phyloP scores from a whole-genome alignment of 2,888 invertebrate genomes.

The Ophioninae sp. region DNA sequence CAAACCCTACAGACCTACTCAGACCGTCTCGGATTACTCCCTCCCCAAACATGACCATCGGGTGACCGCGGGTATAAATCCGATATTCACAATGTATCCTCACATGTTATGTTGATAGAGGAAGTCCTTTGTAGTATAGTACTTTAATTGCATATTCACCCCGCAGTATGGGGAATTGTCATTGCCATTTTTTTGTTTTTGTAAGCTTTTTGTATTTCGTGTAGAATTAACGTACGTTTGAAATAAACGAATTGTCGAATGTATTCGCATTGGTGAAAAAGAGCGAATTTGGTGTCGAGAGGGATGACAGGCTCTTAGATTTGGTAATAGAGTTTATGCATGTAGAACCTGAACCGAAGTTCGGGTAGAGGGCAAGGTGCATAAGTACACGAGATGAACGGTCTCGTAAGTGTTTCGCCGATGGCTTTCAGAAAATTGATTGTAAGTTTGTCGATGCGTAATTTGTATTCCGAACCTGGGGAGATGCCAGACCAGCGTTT shows the following conservation, averaged over 20 bases:
- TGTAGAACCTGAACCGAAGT: background rate
- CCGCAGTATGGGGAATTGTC: too few species aligned
- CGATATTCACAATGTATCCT: too few species aligned
- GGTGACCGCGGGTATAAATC: too few species aligned
- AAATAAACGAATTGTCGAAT: background rate
- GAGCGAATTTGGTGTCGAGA: background rate
- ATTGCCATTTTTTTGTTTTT: background rate
- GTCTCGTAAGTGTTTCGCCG: slow-evolving; percentile 66
- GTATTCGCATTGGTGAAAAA: background rate
- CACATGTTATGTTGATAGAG: too few species aligned
- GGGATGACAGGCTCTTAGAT: slow-evolving; percentile 15
- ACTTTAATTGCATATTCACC: too few species aligned
- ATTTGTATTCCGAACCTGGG: slow-evolving; percentile 67
- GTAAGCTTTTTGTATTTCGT: background rate
- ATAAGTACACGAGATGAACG: slow-evolving; percentile 60
- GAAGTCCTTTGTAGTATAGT: too few species aligned
- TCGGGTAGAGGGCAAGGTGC: slow-evolving; percentile 30
- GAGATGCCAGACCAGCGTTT: slow-evolving; percentile 46
- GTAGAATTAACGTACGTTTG: background rate
- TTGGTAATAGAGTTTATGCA: background rate
- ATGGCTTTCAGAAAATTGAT: slow-evolving; percentile 70
- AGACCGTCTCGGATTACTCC: too few species aligned
- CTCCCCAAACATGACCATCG: too few species aligned
- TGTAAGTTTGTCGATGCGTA: slow-evolving; percentile 69
- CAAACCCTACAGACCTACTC: too few species aligned